Conservation (phyloP, 2,888 invertebrate species). For the Oegoconia quadripuncta region DNA sequence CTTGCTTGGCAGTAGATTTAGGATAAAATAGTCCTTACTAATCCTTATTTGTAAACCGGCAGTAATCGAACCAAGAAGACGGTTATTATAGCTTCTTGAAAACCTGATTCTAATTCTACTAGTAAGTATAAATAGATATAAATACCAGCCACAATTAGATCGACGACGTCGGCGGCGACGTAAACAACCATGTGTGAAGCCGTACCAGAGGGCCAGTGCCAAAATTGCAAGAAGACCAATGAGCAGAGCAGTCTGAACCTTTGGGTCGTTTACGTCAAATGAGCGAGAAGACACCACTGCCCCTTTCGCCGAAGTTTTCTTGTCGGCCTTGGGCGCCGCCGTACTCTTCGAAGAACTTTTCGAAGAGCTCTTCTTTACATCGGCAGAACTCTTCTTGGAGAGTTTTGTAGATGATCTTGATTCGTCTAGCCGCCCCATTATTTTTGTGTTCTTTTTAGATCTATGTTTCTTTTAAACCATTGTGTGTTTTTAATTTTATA, state of each 20-base stretch:
- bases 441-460: too few species aligned
- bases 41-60: too few species aligned
- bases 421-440: conserved; percentile 38
- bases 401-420: conserved; percentile 29
- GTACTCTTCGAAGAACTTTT: conserved; percentile 16
- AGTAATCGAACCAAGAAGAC: too few species aligned
- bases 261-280: conserved; percentile 1
- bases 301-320: not conserved
- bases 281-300: not conserved
- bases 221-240: conserved; percentile 5
- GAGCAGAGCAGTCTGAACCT: conserved; percentile 1
- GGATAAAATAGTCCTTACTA: too few species aligned
- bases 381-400: conserved; percentile 30
- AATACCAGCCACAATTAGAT: not conserved
- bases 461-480: too few species aligned
- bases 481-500: too few species aligned
- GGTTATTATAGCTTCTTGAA: too few species aligned
- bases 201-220: conserved; percentile 3
- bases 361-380: too few species aligned
- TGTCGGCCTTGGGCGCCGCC: not conserved
- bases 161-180: not conserved
- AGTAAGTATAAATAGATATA: not conserved
- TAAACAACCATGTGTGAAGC: not conserved
- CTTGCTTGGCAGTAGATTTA: too few species aligned
- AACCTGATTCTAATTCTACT: too few species aligned